Conservation (phyloP, 1,140 invertebrate species). For the Melitaea cinxia region DNA sequence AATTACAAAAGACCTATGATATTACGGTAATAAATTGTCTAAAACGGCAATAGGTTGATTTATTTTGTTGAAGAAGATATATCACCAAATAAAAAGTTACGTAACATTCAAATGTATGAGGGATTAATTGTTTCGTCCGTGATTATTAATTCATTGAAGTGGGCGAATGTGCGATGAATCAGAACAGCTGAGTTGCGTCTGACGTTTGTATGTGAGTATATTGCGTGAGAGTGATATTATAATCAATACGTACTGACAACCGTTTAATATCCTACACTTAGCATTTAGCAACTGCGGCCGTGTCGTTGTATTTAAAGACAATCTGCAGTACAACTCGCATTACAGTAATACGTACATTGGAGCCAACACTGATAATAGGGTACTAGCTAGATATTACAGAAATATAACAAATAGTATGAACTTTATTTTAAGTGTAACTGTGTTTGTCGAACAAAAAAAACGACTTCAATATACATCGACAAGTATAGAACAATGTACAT, state of each 20-base stretch:
- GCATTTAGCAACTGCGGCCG: slow-evolving; percentile 24
- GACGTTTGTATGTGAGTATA: too few species aligned
- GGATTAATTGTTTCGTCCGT: background rate
- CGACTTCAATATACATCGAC: too few species aligned
- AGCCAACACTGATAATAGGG: slow-evolving; percentile 8
- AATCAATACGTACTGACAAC: slow-evolving; percentile 33
- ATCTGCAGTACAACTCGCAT: slow-evolving; percentile 8
- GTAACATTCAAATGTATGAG: background rate
- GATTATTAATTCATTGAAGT: slow-evolving; percentile 6
- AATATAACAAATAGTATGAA: too few species aligned
- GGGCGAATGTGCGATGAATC: slow-evolving; percentile 13
- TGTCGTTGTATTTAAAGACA: slow-evolving; percentile 25
- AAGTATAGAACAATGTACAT: too few species aligned
- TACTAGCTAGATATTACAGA: background rate
- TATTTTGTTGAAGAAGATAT: background rate
- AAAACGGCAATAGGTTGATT: too few species aligned
- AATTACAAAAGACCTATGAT: too few species aligned
- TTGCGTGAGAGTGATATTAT: slow-evolving; percentile 32
- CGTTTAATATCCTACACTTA: slow-evolving; percentile 29
- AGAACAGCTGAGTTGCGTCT: slow-evolving; percentile 19
- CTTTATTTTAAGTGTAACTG: too few species aligned
- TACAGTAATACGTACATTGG: slow-evolving; percentile 19
- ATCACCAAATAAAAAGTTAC: background rate
- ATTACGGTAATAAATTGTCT: too few species aligned
- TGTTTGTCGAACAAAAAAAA: too few species aligned